A percentile compares a stretch with the other conserved stretches of the same genome.
These are phyloP conservation scores for Hylaeus volcanicus DNA, from an alignment of 1,140 invertebrate genomes.

Conservation along the genomic window DNA sequence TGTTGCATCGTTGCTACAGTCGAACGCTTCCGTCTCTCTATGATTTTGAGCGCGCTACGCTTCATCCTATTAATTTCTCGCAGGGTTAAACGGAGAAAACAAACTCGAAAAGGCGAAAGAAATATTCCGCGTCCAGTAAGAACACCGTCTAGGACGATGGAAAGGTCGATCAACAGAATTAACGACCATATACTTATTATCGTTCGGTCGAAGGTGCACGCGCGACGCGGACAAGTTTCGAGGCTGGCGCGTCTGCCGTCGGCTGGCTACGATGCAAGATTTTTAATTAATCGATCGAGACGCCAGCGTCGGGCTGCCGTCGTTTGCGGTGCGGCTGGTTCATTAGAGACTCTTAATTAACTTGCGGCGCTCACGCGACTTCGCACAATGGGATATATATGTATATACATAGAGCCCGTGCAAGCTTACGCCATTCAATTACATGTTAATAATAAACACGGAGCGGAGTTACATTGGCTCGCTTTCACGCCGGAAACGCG, in stretches of 20 bases:
- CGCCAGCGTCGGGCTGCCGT: conserved; percentile 71
- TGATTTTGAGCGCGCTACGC: no score
- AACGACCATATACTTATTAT: conserved; percentile 40
- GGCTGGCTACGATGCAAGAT: conserved; percentile 68
- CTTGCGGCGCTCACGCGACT: conserved; percentile 78
- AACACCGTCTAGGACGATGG: neutral
- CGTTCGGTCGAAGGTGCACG: conserved; percentile 25
- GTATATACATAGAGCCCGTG: conserved; percentile 25
- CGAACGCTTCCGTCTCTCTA: neutral
- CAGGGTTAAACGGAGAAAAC: neutral
- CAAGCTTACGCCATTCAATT: conserved; percentile 76
- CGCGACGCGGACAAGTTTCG: conserved; percentile 32
- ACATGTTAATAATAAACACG: conserved; percentile 77
- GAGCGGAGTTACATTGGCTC: conserved; percentile 61
- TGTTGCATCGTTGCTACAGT: neutral
- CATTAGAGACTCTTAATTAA: conserved; percentile 80
- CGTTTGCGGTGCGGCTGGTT: conserved; percentile 77
- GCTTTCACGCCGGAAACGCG: conserved; percentile 56
- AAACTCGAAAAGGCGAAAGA: no score
- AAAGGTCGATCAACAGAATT: conserved; percentile 10
- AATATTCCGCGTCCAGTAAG: no score
- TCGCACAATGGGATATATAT: conserved; percentile 70
- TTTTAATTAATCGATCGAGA: conserved; percentile 80
- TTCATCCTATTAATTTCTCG: no score
- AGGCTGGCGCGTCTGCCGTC: conserved; percentile 37